These are phyloP conservation scores for Seladonia tumulorum DNA, from an alignment of 2,888 invertebrate species.

Conservation along the genomic window DNA sequence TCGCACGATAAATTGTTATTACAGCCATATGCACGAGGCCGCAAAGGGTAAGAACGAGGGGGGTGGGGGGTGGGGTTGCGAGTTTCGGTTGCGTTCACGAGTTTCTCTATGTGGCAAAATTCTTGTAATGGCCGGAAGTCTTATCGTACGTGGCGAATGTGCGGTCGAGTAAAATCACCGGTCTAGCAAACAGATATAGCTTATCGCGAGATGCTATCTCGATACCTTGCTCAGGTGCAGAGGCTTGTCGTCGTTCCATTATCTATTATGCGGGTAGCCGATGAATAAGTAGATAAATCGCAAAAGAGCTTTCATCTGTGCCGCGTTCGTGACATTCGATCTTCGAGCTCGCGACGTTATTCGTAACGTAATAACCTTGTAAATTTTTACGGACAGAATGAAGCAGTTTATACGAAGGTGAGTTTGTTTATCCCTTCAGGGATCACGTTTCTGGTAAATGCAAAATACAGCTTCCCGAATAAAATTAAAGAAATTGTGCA, in stretches of 20 bases:
- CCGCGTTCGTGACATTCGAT: background rate
- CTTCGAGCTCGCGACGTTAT: background rate
- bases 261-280: constrained; percentile 36
- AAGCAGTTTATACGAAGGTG: background rate
- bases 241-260: constrained; percentile 40
- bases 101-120: constrained; percentile 46
- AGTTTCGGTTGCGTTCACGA: constrained; percentile 32
- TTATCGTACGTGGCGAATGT: constrained; percentile 50
- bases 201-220: constrained; percentile 42
- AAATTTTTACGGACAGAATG: background rate
- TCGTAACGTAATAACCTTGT: background rate
- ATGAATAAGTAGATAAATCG: constrained; percentile 50
- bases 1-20: constrained; percentile 47
- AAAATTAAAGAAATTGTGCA: background rate
- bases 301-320: background rate
- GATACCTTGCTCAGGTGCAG: constrained; percentile 27
- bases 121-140: constrained; percentile 57
- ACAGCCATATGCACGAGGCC: background rate
- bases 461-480: background rate
- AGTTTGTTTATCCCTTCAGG: background rate
- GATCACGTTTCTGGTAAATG: background rate
- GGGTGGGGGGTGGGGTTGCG: no score
- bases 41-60: background rate
- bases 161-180: constrained; percentile 52
- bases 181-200: constrained; percentile 25